Conservation (phyloP, 2,797 vertebrate species). For the Podarcis lilfordi region DNA sequence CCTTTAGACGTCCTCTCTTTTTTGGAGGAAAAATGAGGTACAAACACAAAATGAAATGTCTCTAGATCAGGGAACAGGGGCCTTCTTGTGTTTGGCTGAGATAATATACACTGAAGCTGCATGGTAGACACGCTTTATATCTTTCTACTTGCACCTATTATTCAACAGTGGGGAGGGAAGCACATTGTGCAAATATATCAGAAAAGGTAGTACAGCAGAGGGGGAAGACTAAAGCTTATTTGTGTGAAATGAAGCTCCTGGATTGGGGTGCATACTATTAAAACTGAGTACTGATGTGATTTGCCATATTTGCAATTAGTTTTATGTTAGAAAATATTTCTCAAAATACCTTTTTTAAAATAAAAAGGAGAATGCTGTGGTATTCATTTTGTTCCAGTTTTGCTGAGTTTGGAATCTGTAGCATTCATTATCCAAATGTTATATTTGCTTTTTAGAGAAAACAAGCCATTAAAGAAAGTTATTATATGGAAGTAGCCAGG, state of each 20-base stretch:
- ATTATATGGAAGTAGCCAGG: constrained; percentile 11
- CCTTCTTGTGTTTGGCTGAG: neutral
- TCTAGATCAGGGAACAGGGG: neutral
- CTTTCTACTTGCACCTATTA: neutral
- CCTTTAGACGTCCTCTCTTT: neutral
- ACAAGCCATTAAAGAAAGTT: neutral
- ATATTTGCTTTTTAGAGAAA: neutral
- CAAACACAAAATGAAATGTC: neutral
- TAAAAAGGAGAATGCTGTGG: neutral
- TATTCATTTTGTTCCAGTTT: constrained; percentile 6
- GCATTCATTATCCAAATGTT: constrained; percentile 19
- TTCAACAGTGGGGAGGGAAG: neutral
- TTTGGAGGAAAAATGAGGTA: too few relatives aligned
- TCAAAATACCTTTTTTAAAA: neutral
- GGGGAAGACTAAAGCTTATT: neutral
- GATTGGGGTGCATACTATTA: neutral
- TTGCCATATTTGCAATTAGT: neutral
- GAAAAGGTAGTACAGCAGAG: neutral
- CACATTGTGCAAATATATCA: neutral
- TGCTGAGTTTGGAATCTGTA: constrained; percentile 24
- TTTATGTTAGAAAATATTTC: neutral
- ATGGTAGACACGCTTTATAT: neutral
- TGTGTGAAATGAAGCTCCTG: neutral
- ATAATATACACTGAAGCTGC: neutral
- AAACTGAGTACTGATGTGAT: neutral